Base-by-base conservation (phyloP, 2,888 invertebrate genomes). In the Campopleginae sp. region DNA sequence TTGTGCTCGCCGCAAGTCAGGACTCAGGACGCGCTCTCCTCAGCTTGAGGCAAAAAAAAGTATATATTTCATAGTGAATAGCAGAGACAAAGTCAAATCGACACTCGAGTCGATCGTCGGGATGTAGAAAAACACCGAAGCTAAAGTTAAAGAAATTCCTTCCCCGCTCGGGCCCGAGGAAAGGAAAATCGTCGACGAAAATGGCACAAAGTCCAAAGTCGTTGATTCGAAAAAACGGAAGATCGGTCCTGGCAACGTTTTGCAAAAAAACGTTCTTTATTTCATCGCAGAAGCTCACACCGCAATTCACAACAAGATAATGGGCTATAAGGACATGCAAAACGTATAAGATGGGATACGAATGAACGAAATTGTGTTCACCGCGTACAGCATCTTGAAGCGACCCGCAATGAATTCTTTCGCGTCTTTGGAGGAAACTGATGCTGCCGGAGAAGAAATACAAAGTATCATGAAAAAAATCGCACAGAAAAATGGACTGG, bases 251-350 rank as follows among this genome's bases (percentile, higher is more conserved):
- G 19, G 19, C 51, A 51, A 51, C n/a, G n/a, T 17, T 17, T n/a
- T 51, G 51, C 51, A 19, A 2, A 19, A 51, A 17, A n/a, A 4
- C 0, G 19, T 19, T n/a, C 6, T 51, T 51, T 7, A 0, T 0
- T 51, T 51, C 51, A 51, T 51, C 51, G 51, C 6, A 51, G 51
- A 51, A n/a, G 51, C 51, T 19, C 51, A 51, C 51, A 51, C n/a
- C 17, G 4, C 51, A 17, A 51, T 51, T 7, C 51, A 51, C 19
- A 17, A 19, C 0, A n/a, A 17, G n/a, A 51, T 51, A n/a, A 51
- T 51, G 51, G 19, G 17, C 2, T 17, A 51, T 19, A 19, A 51
- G n/a, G n/a, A 17, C n/a, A 19, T 51, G 51, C 19, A 19, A 51
- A 51, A 51, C 51, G n/a, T 51, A 5, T n/a, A 51, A 7, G 38